Conservation (phyloP, 2,113 vertebrate genomes). For the Lophius piscatorius region DNA sequence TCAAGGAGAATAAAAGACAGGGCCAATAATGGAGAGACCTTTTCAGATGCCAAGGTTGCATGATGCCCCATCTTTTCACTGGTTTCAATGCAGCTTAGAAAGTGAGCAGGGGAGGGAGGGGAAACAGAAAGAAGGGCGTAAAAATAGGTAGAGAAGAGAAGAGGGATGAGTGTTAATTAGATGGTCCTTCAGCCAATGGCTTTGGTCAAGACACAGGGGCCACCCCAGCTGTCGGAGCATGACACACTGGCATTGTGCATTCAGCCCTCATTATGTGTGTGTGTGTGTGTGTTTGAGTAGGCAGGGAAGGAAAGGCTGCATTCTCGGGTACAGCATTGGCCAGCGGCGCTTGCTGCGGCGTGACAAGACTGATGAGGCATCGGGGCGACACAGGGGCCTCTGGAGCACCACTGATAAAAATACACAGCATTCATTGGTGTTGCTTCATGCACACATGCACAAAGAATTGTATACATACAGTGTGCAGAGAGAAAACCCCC, state of each 20-base stretch:
- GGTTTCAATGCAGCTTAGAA: slow-evolving; percentile 63
- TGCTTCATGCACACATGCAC: slow-evolving; percentile 4
- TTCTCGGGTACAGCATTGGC: slow-evolving; percentile 80
- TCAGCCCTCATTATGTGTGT: slow-evolving; percentile 82
- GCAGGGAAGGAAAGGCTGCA: slow-evolving; percentile 63
- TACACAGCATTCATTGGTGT: slow-evolving; percentile 60
- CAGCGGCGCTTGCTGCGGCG: slow-evolving; percentile 72
- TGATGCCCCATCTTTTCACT: slow-evolving; percentile 69
- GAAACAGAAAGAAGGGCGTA: slow-evolving; percentile 36
- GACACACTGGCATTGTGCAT: slow-evolving; percentile 84
- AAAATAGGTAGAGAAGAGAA: slow-evolving; percentile 66
- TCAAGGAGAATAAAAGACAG: slow-evolving; percentile 73
- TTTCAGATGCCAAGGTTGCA: slow-evolving; percentile 71
- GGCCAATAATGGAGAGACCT: slow-evolving; percentile 76
- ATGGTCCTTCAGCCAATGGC: slow-evolving; percentile 83
- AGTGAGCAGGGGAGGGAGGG: slow-evolving; percentile 46
- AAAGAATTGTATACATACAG: slow-evolving; percentile 8
- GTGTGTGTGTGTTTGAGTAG: slow-evolving; percentile 44
- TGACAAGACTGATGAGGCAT: slow-evolving; percentile 84
- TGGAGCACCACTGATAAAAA: slow-evolving; percentile 76
- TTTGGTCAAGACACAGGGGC: slow-evolving; percentile 78
- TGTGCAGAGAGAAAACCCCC: slow-evolving; percentile 4
- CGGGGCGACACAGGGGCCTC: slow-evolving; percentile 70
- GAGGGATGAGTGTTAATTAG: slow-evolving; percentile 85
- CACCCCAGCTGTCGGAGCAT: slow-evolving; percentile 82